Evolutionary conservation across 1,140 invertebrate genomes (phyloP).

Genomic region (Wiebesia pumilae): DNA sequence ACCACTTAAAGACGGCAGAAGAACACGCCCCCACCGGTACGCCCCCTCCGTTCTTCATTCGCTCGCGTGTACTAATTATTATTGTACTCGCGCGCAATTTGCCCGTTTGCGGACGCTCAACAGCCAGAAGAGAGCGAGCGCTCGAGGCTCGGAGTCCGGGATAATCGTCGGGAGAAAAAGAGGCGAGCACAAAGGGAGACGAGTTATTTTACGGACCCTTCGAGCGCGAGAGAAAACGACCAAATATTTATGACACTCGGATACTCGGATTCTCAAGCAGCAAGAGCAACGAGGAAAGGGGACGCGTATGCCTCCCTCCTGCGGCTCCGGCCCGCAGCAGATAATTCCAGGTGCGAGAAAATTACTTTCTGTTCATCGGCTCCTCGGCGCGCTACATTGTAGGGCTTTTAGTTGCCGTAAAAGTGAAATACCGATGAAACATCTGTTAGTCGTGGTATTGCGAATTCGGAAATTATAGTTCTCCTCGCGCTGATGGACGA

Average conservation of each 20-base stretch:
- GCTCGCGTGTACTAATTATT: constrained; percentile 30
- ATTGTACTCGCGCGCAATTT: constrained; percentile 8
- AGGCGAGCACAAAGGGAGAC: background rate
- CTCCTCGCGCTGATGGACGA: background rate
- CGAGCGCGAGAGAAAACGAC: constrained; percentile 4
- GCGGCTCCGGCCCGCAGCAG: background rate
- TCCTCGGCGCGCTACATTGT: background rate
- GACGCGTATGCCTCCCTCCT: background rate
- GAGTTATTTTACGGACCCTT: constrained; percentile 37
- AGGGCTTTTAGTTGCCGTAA: background rate
- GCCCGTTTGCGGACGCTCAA: background rate
- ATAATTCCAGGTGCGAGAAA: constrained; percentile 21
- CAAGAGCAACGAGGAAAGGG: background rate
- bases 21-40: background rate
- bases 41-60: constrained; percentile 10
- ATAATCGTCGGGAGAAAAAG: background rate
- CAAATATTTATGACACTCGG: constrained; percentile 24
- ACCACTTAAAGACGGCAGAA: constrained; percentile 10
- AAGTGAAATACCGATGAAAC: constrained; percentile 14
- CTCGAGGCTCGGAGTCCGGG: background rate
- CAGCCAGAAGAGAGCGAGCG: background rate
- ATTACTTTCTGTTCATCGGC: constrained; percentile 25
- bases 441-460: background rate
- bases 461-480: background rate
- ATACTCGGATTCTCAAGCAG: background rate